Percentiles rank a stretch among this genome's conserved stretches.
These are phyloP conservation scores for Belonocnema kinseyi DNA, from an alignment of 1,140 invertebrate species.

Conservation along the genomic window DNA sequence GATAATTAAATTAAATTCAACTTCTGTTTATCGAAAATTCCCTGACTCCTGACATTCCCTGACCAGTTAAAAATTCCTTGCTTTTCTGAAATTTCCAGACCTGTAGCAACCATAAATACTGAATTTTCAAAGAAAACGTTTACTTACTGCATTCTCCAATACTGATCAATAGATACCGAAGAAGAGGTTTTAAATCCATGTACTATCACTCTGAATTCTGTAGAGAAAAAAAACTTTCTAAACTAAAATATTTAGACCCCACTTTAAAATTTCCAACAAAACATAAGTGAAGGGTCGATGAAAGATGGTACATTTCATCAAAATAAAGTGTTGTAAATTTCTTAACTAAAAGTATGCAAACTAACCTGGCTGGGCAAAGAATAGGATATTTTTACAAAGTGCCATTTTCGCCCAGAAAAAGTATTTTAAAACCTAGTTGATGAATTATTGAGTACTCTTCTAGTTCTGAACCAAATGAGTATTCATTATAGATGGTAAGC, in stretches of 20 bases:
- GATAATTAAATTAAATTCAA: too few relatives aligned
- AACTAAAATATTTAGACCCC: background rate
- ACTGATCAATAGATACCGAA: slow-evolving; percentile 35
- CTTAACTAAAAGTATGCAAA: background rate
- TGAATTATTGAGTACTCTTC: too few relatives aligned
- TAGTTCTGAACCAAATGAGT: too few relatives aligned
- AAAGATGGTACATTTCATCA: too few relatives aligned
- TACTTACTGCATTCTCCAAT: slow-evolving; percentile 55
- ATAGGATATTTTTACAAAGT: background rate
- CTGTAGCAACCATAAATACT: background rate
- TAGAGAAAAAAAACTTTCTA: background rate
- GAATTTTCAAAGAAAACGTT: background rate
- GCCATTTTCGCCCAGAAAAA: background rate
- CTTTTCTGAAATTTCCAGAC: too few relatives aligned
- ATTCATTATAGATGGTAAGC: too few relatives aligned
- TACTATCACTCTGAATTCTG: background rate
- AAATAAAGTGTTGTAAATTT: background rate
- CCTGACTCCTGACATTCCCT: too few relatives aligned
- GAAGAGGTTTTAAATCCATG: slow-evolving; percentile 54
- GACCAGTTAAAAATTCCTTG: too few relatives aligned
- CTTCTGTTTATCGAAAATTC: too few relatives aligned
- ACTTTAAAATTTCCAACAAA: too few relatives aligned
- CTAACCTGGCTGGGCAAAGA: background rate
- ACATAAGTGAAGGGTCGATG: too few relatives aligned
- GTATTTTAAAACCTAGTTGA: too few relatives aligned